Percentiles rank a stretch among this genome's conserved stretches.
phyloP scores from a whole-genome alignment of 2,888 invertebrate species.

The Lycaena phlaeas region DNA sequence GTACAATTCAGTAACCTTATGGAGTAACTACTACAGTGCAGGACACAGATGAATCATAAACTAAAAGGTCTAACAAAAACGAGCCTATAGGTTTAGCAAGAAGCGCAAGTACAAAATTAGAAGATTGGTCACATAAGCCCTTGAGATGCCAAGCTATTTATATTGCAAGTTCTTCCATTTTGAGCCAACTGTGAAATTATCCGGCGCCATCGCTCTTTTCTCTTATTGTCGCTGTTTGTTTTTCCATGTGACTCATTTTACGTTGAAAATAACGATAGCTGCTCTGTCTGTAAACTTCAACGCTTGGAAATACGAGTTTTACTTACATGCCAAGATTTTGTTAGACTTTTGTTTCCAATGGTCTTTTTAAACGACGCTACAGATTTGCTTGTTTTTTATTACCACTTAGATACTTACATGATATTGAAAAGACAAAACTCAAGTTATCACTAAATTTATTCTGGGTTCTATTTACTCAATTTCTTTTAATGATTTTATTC shows the following conservation, averaged over 20 bases:
- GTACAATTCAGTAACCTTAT: too few relatives aligned
- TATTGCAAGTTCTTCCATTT: slow-evolving; percentile 52
- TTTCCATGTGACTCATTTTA: slow-evolving; percentile 52
- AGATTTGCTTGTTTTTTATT: too few relatives aligned
- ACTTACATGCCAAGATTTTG: too few relatives aligned
- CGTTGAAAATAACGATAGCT: slow-evolving; percentile 37
- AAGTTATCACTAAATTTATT: too few relatives aligned
- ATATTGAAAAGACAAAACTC: too few relatives aligned
- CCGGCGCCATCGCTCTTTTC: slow-evolving; percentile 54
- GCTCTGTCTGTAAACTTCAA: slow-evolving; percentile 13
- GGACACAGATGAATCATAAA: slow-evolving; percentile 6
- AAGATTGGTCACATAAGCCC: slow-evolving; percentile 56
- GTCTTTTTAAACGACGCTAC: too few relatives aligned
- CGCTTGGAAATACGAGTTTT: not conserved
- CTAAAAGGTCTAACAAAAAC: not conserved
- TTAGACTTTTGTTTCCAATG: too few relatives aligned
- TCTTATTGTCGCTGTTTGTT: slow-evolving; percentile 48
- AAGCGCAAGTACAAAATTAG: slow-evolving; percentile 40
- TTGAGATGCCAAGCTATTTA: slow-evolving; percentile 46
- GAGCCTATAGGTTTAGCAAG: slow-evolving; percentile 12
- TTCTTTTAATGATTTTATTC: too few relatives aligned
- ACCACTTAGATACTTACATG: too few relatives aligned
- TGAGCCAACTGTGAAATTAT: slow-evolving; percentile 49
- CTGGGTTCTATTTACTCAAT: too few relatives aligned
- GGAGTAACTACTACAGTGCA: not conserved